Percentiles rank a stretch among this genome's conserved stretches.
Evolutionary conservation across 2,113 vertebrate genomes (phyloP).

Genomic region (Romanogobio albipinnatus): DNA sequence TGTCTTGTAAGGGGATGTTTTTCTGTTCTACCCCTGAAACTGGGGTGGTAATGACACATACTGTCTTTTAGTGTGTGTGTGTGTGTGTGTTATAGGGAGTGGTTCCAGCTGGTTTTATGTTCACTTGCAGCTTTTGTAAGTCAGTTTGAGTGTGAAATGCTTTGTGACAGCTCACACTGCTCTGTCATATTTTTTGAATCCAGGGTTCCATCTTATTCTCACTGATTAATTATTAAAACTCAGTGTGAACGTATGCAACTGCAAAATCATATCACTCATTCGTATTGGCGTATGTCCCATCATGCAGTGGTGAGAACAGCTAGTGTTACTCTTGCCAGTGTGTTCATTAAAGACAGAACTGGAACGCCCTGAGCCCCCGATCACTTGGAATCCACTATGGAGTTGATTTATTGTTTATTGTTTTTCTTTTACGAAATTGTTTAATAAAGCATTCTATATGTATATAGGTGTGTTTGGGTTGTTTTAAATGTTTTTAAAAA

Average conservation of each 20-base stretch:
- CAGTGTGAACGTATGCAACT: neutral
- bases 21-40: neutral
- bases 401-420: no score
- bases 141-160: conserved; percentile 21
- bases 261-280: neutral
- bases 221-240: conserved; percentile 2
- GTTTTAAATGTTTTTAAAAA: no score
- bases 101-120: conserved; percentile 3
- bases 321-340: neutral
- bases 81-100: neutral
- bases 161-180: conserved; percentile 10
- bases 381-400: no score
- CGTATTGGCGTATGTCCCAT: neutral
- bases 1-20: conserved; percentile 25
- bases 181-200: conserved; percentile 1
- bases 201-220: conserved; percentile 19
- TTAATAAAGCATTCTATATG: no score
- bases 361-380: no score
- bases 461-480: no score
- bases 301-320: neutral
- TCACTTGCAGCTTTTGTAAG: neutral
- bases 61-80: neutral
- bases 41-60: neutral
- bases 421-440: no score
- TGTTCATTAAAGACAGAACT: neutral